Evolutionary conservation across 2,113 vertebrate species (phyloP).

Genomic region (Galbula dea): DNA sequence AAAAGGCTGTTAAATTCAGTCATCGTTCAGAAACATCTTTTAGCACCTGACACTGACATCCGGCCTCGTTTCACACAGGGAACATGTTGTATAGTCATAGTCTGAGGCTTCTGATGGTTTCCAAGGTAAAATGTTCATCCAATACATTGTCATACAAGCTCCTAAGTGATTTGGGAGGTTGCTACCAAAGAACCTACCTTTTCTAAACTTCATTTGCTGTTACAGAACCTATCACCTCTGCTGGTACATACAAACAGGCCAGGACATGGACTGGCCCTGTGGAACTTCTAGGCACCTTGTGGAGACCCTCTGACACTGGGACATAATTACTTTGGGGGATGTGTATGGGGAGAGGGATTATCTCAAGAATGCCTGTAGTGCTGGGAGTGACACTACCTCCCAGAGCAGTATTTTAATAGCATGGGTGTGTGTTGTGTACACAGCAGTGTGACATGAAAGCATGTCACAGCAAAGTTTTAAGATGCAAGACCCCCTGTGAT

Average conservation of each 20-base stretch:
- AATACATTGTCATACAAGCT: not conserved
- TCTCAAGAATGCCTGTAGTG: not conserved
- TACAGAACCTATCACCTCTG: not conserved
- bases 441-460: not conserved
- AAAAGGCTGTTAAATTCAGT: conserved; percentile 21
- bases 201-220: not conserved
- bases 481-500: not conserved
- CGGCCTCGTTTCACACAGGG: not conserved
- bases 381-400: not conserved
- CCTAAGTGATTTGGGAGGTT: not conserved
- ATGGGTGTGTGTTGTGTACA: not conserved
- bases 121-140: not conserved
- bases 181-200: not conserved
- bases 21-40: not conserved
- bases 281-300: not conserved
- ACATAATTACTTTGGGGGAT: rapidly evolving
- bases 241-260: not conserved
- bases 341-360: not conserved
- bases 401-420: not conserved
- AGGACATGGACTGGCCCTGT: not conserved
- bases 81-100: rapidly evolving
- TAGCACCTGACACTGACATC: not conserved
- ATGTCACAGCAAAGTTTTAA: not conserved
- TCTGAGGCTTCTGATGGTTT: not conserved
- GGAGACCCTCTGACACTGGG: not conserved